Evolutionary conservation across 1,140 invertebrate species (phyloP), one percentile per base, ranked within the genome.

Genomic region (Oedothorax gibbosus): DNA sequence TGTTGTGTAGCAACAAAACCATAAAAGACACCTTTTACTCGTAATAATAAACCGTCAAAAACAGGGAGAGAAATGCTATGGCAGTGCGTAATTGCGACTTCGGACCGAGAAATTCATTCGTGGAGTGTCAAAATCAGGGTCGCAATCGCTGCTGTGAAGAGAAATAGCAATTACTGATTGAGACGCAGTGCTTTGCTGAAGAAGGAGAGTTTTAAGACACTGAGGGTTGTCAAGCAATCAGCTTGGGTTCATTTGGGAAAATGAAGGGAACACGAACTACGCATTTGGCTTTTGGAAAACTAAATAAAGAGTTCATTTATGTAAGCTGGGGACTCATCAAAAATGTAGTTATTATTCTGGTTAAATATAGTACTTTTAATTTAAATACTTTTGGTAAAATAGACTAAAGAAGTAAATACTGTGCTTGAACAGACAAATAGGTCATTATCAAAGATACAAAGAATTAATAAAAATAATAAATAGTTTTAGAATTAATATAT

Each of bases 151-250:
- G 72, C 75, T 56, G 64, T 60, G 49, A 35, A 35, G 56, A 77
- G 75, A 77, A 77, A 77, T 11, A 50, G 75, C 75, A 77, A 77
- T 77, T 77, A 77, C 75, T 64, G 75, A 77, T 64, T 77, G 56
- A 64, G 35, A 60, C 60, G 12, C 8, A 9, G 12, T 2, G 8
- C 18, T 56, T 35, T 35, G 35, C 35, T 35, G 35, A 35, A 35
- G 35, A 35, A 2, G 35, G 35, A 35, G 35, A 5, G 35, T 35
- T 35, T 35, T 56, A 57, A 56, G 54, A 54, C 72, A 56, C 21
- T 75, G 35, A 35, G 35, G 35, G 35, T 35, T 35, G 35, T 35
- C 35, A 35, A 35, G 35, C 35, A 35, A 35, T 35, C 35, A 35
- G 35, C 35, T 35, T 35, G 35, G 35, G 35, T 35, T 35, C 35